Evolutionary conservation across 2,113 vertebrate species (phyloP), one percentile per base, ranked within the genome.

Genomic region (Odontesthes bonariensis): DNA sequence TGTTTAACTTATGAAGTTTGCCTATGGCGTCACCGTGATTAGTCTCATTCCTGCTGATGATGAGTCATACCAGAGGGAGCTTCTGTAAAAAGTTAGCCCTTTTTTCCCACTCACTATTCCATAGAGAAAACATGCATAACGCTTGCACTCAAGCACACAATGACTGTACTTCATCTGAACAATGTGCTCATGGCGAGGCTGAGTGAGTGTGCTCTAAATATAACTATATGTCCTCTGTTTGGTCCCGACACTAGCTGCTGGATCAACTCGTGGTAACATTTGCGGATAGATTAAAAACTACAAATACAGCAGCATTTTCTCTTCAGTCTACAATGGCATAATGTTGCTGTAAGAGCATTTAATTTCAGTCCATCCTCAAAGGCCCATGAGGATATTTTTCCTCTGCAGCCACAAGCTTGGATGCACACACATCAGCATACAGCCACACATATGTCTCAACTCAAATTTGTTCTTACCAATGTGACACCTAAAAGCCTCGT

Each of bases 401-500:
- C 19, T 52, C 53, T 22, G 3, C 40, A 68, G 55, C 42, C 20
- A 49, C 47, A 59, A 10, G 33, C 42, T 78, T 14, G 6, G 33
- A 53, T 10, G 35, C 78, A 71, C 77, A 31, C 51, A 67, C 12
- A 8, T 20, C 11, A 35, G 22, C 22, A 40, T 17, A 20, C 64
- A 75, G 12, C 0, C 35, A 73, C 56, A 61, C 61, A 65, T 53
- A 59, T 2, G 40, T 47, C 20, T 66, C 1, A 2, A 59, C 58
- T 67, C 65, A 23, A 65, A 73, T 74, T 88, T 67, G 84, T 89
- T 84, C 86, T 14, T 60, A 20, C 35, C 11, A 1, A 58, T 6
- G 69, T 75, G 77, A 82, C 88, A 90, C 86, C 82, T 83, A 76
- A 80, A 68, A 70, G 87, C 82, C 65, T 84, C 71, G 74, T 84